Percentiles rank a stretch among this genome's conserved stretches.
phyloP scores from a whole-genome alignment of 2,888 invertebrate species.

The Quadroppia sp. region DNA sequence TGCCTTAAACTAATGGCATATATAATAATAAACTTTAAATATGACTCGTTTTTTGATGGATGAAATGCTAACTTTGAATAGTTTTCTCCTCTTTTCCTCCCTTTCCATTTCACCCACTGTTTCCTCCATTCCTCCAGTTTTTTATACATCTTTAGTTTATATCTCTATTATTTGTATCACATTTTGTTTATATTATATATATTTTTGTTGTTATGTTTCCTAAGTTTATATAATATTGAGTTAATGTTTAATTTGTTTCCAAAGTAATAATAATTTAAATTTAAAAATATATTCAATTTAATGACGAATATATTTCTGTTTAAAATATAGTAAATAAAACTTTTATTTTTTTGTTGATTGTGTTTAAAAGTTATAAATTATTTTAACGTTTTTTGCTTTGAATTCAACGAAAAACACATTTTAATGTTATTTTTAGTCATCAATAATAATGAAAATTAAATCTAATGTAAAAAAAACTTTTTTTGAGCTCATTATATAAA shows the following conservation, averaged over 20 bases:
- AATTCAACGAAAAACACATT: not conserved
- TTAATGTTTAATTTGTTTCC: conserved; percentile 2
- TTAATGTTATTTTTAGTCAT: not conserved
- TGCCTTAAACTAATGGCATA: not conserved
- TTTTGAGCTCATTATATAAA: not conserved
- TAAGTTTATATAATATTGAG: not conserved
- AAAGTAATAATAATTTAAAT: not conserved
- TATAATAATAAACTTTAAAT: not conserved
- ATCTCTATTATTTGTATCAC: not conserved
- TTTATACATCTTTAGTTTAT: not conserved
- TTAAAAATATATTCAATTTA: not conserved
- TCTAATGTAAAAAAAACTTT: not conserved
- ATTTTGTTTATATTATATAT: too few species aligned
- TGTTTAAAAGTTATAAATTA: too few species aligned
- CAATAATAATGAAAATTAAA: conserved; percentile 13
- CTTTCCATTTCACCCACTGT: not conserved
- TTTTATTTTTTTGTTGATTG: too few species aligned
- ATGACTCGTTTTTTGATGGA: conserved; percentile 3
- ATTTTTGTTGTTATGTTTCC: not conserved
- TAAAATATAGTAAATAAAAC: too few species aligned
- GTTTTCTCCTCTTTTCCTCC: not conserved
- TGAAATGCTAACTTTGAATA: conserved; percentile 5
- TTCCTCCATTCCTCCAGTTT: too few species aligned
- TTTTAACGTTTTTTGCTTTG: too few species aligned
- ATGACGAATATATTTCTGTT: too few species aligned